phyloP scores from a whole-genome alignment of 2,797 vertebrate species.

The Delichon dasypus region DNA sequence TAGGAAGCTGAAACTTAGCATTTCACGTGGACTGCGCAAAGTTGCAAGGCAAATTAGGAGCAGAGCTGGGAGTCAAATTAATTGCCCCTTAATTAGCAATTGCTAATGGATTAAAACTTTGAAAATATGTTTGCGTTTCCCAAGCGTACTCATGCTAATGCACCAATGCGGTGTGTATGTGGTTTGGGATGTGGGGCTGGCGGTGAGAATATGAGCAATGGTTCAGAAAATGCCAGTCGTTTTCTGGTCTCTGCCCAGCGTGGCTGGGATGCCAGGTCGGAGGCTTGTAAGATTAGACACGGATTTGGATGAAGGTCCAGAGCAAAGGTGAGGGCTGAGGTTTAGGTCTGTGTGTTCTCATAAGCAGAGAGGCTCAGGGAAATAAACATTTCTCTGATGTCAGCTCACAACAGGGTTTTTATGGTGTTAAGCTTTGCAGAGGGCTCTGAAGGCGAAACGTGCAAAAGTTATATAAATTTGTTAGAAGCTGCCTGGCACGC shows the following conservation, averaged over 20 bases:
- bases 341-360: background rate
- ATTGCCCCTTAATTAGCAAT: constrained; percentile 21
- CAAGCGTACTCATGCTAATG: background rate
- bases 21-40: background rate
- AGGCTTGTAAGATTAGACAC: background rate
- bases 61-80: constrained; percentile 14
- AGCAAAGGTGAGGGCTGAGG: background rate
- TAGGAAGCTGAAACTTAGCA: background rate
- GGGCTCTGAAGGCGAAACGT: background rate
- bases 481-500: constrained; percentile 5
- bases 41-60: constrained; percentile 6
- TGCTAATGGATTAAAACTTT: constrained; percentile 21
- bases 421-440: background rate
- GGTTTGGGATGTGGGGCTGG: background rate
- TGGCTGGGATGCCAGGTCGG: background rate
- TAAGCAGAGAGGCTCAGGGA: background rate
- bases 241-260: background rate
- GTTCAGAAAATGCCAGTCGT: background rate
- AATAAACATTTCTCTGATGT: background rate
- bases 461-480: constrained; percentile 30
- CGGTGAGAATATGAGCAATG: background rate
- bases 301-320: background rate
- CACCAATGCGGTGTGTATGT: accelerated
- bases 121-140: background rate
- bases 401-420: background rate